phyloP scores from a whole-genome alignment of 2,113 vertebrate species.

The Apaloderma vittatum region DNA sequence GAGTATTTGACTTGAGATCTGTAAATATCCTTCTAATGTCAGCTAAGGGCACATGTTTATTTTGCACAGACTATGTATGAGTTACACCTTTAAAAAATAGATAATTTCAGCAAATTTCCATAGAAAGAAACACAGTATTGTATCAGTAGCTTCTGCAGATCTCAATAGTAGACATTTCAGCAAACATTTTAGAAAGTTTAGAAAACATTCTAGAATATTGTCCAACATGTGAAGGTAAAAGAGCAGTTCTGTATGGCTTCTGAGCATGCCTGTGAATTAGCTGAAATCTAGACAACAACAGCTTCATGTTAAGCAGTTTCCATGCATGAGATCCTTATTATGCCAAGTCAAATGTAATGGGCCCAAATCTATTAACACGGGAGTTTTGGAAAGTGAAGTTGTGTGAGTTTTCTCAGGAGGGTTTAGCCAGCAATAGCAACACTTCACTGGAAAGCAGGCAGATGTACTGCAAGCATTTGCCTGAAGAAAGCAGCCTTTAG shows the following conservation, averaged over 20 bases:
- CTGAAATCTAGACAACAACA: constrained; percentile 67
- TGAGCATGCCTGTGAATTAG: constrained; percentile 76
- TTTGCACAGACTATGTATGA: not conserved
- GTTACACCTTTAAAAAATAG: not conserved
- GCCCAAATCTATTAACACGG: not conserved
- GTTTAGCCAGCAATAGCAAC: not conserved
- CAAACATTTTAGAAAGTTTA: constrained; percentile 74
- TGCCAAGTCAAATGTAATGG: not conserved
- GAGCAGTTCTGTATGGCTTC: constrained; percentile 77
- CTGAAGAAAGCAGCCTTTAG: not conserved
- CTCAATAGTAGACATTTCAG: constrained; percentile 71
- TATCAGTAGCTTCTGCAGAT: constrained; percentile 32
- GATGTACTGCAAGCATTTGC: not conserved
- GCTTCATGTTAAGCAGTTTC: not conserved
- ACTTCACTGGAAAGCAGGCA: not conserved
- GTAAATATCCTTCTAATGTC: not conserved
- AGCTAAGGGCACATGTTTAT: not conserved
- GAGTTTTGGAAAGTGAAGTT: not conserved
- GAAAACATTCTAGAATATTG: constrained; percentile 82
- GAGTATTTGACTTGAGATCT: not conserved
- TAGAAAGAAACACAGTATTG: not conserved
- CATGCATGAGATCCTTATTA: not conserved
- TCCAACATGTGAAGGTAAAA: constrained; percentile 71
- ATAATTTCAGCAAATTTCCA: not conserved
- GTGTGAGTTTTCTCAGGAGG: not conserved